Conservation (phyloP, 2,797 vertebrate genomes). For the Clarias laeviceps region DNA sequence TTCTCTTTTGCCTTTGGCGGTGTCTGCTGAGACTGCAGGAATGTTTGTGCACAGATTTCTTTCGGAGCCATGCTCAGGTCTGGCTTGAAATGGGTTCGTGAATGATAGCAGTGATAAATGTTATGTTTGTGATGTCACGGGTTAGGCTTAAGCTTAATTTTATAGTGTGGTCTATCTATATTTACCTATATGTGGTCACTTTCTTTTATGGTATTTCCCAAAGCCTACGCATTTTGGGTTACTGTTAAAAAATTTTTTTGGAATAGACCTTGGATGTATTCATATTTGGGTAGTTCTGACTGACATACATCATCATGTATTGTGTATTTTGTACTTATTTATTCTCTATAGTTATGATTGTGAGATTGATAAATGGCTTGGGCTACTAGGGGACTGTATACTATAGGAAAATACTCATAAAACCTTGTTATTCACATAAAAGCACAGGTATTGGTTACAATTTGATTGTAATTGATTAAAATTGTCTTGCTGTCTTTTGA, state of each 20-base stretch:
- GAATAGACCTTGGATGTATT: neutral
- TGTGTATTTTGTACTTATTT: neutral
- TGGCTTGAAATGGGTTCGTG: neutral
- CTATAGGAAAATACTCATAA: neutral
- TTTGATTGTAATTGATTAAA: neutral
- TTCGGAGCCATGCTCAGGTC: neutral
- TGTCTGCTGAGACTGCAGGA: slow-evolving; percentile 2
- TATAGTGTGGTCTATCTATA: neutral
- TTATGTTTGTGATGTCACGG: neutral
- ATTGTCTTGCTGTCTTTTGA: neutral
- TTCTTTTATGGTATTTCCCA: neutral
- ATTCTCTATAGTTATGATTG: neutral
- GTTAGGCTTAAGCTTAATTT: neutral
- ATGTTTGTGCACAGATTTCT: neutral
- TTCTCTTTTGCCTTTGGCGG: slow-evolving; percentile 43
- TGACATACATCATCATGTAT: neutral
- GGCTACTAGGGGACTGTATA: neutral
- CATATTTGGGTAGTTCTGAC: neutral
- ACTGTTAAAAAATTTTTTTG: neutral
- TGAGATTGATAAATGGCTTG: neutral
- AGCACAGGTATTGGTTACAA: neutral
- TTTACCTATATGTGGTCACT: too few relatives aligned
- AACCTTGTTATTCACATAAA: neutral
- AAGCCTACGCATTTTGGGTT: neutral
- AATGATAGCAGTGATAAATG: neutral